A percentile compares a stretch with the other conserved stretches of the same genome.
Conservation (phyloP, 2,113 vertebrate genomes). For the Hystrix brachyura region DNA sequence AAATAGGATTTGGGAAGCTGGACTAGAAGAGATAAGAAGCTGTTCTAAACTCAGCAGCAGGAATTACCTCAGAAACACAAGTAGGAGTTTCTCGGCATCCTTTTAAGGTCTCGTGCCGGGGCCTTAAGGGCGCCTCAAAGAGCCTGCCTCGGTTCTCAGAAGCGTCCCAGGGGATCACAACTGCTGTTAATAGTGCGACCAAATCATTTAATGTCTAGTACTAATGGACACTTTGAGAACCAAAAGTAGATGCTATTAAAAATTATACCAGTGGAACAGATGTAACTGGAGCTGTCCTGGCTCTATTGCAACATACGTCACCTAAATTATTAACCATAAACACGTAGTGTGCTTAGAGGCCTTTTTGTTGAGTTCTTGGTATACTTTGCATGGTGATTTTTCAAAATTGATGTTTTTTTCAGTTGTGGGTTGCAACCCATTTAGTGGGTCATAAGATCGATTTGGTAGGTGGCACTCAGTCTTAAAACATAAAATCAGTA, state of each 20-base stretch:
- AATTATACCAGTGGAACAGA: neutral
- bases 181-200: neutral
- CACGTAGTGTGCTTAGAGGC: slow-evolving; percentile 1
- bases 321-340: neutral
- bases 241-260: neutral
- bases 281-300: neutral
- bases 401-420: neutral
- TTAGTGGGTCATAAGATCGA: neutral
- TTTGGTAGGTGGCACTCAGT: neutral
- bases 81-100: neutral
- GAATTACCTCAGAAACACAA: neutral
- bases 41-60: neutral
- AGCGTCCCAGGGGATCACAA: neutral
- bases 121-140: neutral
- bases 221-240: neutral
- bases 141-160: neutral
- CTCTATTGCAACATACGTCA: neutral
- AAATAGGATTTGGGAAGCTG: neutral
- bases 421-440: neutral
- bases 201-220: neutral
- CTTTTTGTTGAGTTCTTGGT: neutral
- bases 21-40: neutral
- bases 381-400: neutral
- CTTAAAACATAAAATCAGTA: neutral
- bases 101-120: neutral